Conservation (phyloP, 2,113 vertebrate genomes). For the Fukomys damarensis region DNA sequence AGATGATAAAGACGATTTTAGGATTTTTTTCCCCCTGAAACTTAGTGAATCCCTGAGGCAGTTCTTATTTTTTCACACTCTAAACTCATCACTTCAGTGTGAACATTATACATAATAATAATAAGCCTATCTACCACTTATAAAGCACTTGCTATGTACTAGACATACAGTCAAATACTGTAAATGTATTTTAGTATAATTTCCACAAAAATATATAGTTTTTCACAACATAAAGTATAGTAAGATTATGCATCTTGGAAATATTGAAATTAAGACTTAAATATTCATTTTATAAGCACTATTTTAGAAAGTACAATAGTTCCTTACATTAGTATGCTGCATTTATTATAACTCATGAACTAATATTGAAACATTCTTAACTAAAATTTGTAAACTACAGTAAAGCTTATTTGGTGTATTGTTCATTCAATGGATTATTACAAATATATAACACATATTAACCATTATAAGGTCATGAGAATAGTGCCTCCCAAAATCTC, state of each 20-base stretch:
- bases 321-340: not conserved
- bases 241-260: not conserved
- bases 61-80: not conserved
- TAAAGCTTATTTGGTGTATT: not conserved
- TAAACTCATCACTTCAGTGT: not conserved
- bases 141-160: not conserved
- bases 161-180: not conserved
- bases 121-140: not conserved
- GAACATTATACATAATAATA: not conserved
- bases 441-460: not conserved
- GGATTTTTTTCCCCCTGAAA: not conserved
- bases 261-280: not conserved
- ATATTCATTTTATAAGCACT: not conserved
- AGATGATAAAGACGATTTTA: not conserved
- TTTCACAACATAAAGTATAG: not conserved
- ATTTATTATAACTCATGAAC: not conserved
- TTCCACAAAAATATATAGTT: not conserved
- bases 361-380: not conserved
- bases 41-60: not conserved
- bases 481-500: not conserved
- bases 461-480: not conserved
- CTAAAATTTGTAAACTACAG: not conserved
- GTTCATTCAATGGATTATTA: not conserved
- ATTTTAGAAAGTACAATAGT: not conserved
- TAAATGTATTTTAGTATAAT: not conserved